Conservation (phyloP, 2,113 vertebrate genomes). For the Bos javanicus region DNA sequence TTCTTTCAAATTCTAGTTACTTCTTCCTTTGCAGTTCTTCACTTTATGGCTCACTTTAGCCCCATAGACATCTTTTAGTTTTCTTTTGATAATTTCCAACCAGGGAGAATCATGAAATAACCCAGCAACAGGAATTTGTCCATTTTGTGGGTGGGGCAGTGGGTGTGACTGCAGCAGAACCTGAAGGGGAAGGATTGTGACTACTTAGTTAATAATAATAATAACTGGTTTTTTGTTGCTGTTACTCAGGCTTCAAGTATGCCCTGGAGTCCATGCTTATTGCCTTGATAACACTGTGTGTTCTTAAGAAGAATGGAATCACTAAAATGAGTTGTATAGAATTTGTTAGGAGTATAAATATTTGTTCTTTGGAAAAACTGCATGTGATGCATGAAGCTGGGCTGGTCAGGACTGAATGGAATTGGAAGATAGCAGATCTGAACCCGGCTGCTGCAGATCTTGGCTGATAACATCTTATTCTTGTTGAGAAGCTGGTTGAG, state of each 20-base stretch:
- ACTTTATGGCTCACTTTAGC: neutral
- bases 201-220: neutral
- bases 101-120: neutral
- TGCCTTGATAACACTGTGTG: neutral
- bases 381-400: neutral
- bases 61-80: neutral
- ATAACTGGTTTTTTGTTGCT: neutral
- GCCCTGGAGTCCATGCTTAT: neutral
- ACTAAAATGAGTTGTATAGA: neutral
- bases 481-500: conserved; percentile 35
- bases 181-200: neutral
- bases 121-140: neutral
- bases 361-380: neutral
- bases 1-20: neutral
- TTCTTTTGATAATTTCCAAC: neutral
- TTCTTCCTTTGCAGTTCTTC: neutral
- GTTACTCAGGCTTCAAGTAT: neutral
- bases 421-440: conserved; percentile 2
- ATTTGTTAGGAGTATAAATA: neutral
- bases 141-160: neutral
- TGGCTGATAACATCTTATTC: neutral
- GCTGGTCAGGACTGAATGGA: neutral
- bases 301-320: neutral
- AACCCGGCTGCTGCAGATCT: neutral
- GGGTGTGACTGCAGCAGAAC: neutral